Base-by-base conservation (phyloP, 2,888 invertebrate genomes). In the Vanessa cardui region DNA sequence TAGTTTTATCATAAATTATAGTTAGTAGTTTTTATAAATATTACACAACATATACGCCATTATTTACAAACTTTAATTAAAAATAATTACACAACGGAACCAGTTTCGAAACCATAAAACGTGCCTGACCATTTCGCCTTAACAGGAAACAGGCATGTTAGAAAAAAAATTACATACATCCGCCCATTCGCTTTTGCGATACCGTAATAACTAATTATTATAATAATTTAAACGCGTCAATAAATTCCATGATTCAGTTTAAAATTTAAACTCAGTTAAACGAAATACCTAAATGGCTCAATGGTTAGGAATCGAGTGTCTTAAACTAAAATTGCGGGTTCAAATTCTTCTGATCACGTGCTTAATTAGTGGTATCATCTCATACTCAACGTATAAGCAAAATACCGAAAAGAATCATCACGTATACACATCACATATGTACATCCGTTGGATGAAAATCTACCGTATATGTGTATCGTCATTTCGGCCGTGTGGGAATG, bases 161-260 rank as follows among this genome's bases (percentile, higher is more conserved):
- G 87, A 85, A 88, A 87, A 83, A 82, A 92, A 90, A 91, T 87
- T 90, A 90, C 87, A 84, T 83, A 77, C 86, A 85, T 92, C 92
- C 92, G 91, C 71, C 76, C 78, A 75, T 79, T 74, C 71, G 80
- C 86, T 84, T 88, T 88, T 81, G 89, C 87, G 80, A 76, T 75
- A 75, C 85, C 83, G 83, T 86, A 83, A 87, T 89, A 87, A 85
- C 84, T 86, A 88, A 91, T 89, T 89, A 87, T 79, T 78, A 54
- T 54, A 31, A 54, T 31, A 54, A 54, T 31, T 79, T 78, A 78
- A 80, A 81, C 74, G 75, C 78, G 69, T 52, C 69, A 69, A 66
- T 72, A 64, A 54, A 26, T 54, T 54, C 31, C 52, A 26, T 16
- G 52, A 54, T 54, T 31, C 12, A 54, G n/a, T 54, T 31, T 54